Percentiles rank a stretch among this genome's conserved stretches.
Evolutionary conservation across 1,140 invertebrate genomes (phyloP).

Genomic region (Halesus radiatus): DNA sequence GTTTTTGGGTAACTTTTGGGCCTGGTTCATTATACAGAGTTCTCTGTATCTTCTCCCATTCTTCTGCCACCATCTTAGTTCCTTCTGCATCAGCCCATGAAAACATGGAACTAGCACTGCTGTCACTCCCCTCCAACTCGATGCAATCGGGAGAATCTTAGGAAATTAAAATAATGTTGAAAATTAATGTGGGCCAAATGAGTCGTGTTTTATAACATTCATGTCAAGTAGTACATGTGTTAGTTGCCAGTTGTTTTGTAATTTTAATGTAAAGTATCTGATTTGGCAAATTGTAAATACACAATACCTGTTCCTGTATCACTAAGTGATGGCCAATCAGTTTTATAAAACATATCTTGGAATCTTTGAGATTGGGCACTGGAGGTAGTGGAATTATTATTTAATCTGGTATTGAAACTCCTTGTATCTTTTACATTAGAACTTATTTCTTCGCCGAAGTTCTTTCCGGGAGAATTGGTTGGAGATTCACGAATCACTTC

Average conservation of each 20-base stretch:
- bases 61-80: constrained; percentile 61
- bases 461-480: constrained; percentile 27
- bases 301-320: constrained; percentile 52
- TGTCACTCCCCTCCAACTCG: constrained; percentile 66
- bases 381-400: constrained; percentile 36
- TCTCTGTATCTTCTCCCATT: constrained; percentile 68
- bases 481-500: constrained; percentile 44
- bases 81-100: constrained; percentile 65
- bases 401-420: constrained; percentile 12
- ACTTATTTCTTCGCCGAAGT: constrained; percentile 41
- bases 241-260: too few relatives aligned
- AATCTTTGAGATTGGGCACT: constrained; percentile 52
- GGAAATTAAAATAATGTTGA: constrained; percentile 14
- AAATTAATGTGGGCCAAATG: not conserved
- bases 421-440: not conserved
- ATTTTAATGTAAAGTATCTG: too few relatives aligned
- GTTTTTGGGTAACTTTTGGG: constrained; percentile 62
- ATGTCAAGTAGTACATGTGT: too few relatives aligned
- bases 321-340: constrained; percentile 54
- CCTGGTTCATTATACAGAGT: constrained; percentile 68
- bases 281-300: too few relatives aligned
- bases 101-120: constrained; percentile 67
- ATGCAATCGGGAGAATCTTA: constrained; percentile 66
- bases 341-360: constrained; percentile 48
- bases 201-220: too few relatives aligned